Base-by-base conservation (phyloP, 1,140 invertebrate genomes). In the Galleria mellonella region DNA sequence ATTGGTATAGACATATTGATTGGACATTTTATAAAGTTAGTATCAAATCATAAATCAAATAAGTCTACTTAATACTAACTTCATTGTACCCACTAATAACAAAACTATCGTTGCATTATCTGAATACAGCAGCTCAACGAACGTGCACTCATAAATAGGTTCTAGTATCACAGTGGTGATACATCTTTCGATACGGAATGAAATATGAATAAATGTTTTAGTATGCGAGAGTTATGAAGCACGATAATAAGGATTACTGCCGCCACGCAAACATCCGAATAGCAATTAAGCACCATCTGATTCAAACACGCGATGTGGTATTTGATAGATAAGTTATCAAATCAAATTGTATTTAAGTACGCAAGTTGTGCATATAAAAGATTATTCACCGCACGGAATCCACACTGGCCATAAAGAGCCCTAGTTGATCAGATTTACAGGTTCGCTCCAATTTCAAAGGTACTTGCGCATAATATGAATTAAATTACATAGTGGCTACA, bases 341-440 rank as follows among this genome's bases (percentile, higher is more conserved):
- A 46, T 30, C 43, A 38, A 46, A 46, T 44, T 36, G 43, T 32
- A 30, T n/a, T 43, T 53, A 27, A 37, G 11, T 2, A 17, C 4
- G 32, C 35, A 13, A 9, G 43, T 41, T 54, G 51, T 48, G 54
- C 47, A 52, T 54, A 49, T 46, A 56, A 23, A 37, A 47, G 42
- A 52, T 52, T 58, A 56, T 53, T 47, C 56, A 72, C 71, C 74
- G 64, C 74, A 72, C 69, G 66, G 62, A 68, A 67, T 68, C 57
- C 60, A 53, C 51, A 59, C 50, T 50, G 56, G 46, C 55, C 54
- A 55, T 78, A 74, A 76, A 66, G 30, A 62, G 58, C 55, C 48
- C 52, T 58, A 51, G 75, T 77, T 68, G 67, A 79, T 79, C 72
- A 65, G 62, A 73, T 81, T 78, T 81, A 75, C 66, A 74, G 71